Percentiles rank a stretch among this genome's conserved stretches.
phyloP scores from a whole-genome alignment of 2,888 invertebrate genomes.

The Megastigmus dorsalis region DNA sequence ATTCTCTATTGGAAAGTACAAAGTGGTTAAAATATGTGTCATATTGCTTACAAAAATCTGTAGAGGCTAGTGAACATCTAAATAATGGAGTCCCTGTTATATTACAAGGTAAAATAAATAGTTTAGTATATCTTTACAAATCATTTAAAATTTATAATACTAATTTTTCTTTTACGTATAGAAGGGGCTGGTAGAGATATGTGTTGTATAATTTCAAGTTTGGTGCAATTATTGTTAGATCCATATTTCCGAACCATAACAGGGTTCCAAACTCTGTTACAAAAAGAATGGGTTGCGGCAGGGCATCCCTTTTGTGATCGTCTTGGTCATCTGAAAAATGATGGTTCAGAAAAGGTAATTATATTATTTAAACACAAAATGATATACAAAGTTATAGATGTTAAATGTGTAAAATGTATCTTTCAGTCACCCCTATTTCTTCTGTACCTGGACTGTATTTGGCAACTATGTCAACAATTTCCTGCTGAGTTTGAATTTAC shows the following conservation, averaged over 20 bases:
- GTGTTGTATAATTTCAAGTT: conserved; percentile 89
- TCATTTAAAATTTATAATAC: conserved; percentile 3
- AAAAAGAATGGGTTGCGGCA: conserved; percentile 95
- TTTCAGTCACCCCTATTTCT: conserved; percentile 90
- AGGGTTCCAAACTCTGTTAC: conserved; percentile 93
- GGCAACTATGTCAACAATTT: conserved; percentile 93
- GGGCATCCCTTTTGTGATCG: conserved; percentile 92
- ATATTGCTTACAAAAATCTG: conserved; percentile 83
- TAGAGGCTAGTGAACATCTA: conserved; percentile 82
- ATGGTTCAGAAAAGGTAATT: conserved; percentile 76
- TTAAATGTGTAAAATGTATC: not conserved
- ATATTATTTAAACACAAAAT: conserved; percentile 6
- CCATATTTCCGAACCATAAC: conserved; percentile 86
- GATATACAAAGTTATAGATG: not conserved
- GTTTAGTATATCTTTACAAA: conserved; percentile 2
- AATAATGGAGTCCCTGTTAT: conserved; percentile 84
- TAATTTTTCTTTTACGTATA: conserved; percentile 52
- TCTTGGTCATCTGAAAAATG: conserved; percentile 81
- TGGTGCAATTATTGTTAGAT: conserved; percentile 92
- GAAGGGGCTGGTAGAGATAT: conserved; percentile 91
- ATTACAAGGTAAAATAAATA: conserved; percentile 81
- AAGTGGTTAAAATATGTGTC: conserved; percentile 91
- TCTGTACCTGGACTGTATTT: conserved; percentile 93
- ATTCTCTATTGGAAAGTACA: conserved; percentile 84
- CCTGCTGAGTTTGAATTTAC: conserved; percentile 93